phyloP scores from a whole-genome alignment of 2,888 invertebrate genomes.

The Philaethria dido region DNA sequence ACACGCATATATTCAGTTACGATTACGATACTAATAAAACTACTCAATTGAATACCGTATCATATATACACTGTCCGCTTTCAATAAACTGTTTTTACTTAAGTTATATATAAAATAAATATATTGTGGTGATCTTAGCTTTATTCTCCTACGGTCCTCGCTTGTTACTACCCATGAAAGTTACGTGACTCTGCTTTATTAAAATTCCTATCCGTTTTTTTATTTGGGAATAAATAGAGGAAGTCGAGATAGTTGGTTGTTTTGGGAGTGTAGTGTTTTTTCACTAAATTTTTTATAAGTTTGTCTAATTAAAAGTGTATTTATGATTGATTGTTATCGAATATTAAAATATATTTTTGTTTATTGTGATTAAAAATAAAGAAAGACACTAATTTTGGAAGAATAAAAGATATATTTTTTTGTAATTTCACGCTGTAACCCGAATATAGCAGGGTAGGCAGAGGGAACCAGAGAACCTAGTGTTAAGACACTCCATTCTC shows the following conservation, averaged over 20 bases:
- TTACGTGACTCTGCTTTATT: constrained; percentile 77
- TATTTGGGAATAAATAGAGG: neutral
- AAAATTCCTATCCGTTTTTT: constrained; percentile 53
- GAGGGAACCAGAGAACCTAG: no score
- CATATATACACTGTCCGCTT: constrained; percentile 37
- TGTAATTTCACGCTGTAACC: no score
- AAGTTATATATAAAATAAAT: constrained; percentile 53
- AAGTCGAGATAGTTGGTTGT: no score
- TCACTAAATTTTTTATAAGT: neutral
- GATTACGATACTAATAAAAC: constrained; percentile 1
- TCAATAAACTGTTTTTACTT: constrained; percentile 47
- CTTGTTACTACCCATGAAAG: constrained; percentile 60
- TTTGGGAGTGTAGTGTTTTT: neutral
- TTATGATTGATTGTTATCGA: no score
- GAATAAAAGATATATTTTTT: no score
- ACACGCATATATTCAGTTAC: neutral
- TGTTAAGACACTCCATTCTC: no score
- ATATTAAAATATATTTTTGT: no score
- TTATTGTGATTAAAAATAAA: no score
- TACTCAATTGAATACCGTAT: constrained; percentile 7
- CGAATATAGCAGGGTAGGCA: no score
- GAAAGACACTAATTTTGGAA: no score
- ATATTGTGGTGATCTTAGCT: constrained; percentile 46
- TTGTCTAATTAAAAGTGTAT: no score
- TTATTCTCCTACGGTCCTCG: constrained; percentile 44